These are phyloP conservation scores for Drosophila parthenogenetica DNA, from an alignment of 2,888 invertebrate species.

Conservation along the genomic window DNA sequence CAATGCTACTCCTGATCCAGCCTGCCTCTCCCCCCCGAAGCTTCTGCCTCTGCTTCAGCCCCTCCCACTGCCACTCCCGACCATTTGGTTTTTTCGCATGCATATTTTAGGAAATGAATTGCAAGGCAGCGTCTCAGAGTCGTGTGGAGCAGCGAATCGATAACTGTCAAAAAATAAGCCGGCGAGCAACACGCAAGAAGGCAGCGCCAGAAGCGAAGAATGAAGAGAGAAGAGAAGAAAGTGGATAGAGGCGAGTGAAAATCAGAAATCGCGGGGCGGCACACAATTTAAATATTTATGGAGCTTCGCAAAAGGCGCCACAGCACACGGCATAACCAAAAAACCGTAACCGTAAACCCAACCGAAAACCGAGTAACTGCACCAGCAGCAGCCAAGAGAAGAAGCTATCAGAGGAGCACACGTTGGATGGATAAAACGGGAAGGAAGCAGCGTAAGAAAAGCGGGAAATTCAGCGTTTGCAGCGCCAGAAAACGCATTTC, in stretches of 20 bases:
- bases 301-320: constrained; percentile 62
- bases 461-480: constrained; percentile 25
- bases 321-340: constrained; percentile 76
- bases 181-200: constrained; percentile 71
- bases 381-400: constrained; percentile 22
- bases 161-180: constrained; percentile 83
- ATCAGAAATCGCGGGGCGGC: constrained; percentile 61
- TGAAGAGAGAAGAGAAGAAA: background rate
- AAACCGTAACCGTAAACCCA: constrained; percentile 76
- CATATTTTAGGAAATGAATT: constrained; percentile 79
- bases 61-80: background rate
- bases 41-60: background rate
- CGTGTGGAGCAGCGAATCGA: constrained; percentile 75
- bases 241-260: background rate
- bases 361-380: constrained; percentile 65
- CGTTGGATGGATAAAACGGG: background rate
- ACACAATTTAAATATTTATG: constrained; percentile 83
- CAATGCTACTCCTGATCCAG: background rate
- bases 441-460: background rate
- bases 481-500: constrained; percentile 75
- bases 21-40: background rate
- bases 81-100: constrained; percentile 51
- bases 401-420: background rate
- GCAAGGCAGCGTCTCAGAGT: constrained; percentile 55
- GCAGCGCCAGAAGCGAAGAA: constrained; percentile 8